A percentile compares a stretch with the other conserved stretches of the same genome.
These are phyloP conservation scores for Scolanthus callimorphus DNA, from an alignment of 92 coral and sea anemone species.

Conservation along the genomic window DNA sequence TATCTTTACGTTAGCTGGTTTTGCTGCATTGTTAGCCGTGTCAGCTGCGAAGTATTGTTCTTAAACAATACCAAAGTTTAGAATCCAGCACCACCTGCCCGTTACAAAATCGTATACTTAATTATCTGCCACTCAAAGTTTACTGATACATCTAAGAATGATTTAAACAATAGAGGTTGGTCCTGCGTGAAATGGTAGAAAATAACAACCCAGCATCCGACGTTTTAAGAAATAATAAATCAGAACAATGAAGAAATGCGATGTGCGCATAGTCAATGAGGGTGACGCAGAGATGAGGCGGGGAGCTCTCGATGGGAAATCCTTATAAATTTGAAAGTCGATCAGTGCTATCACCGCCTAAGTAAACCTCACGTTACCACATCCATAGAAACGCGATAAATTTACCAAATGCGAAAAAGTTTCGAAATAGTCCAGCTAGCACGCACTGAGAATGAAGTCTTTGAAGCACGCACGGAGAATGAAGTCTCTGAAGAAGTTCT, in stretches of 20 bases:
- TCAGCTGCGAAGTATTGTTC: neutral
- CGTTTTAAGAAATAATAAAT: no score
- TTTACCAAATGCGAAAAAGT: no score
- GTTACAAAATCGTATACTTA: constrained; percentile 3
- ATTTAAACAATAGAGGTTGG: constrained; percentile 1
- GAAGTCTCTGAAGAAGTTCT: neutral
- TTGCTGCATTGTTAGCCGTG: neutral
- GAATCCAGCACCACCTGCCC: neutral
- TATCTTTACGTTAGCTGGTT: neutral
- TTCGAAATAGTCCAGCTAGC: no score
- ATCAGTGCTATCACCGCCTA: no score
- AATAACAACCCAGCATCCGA: no score
- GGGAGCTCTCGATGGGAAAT: neutral
- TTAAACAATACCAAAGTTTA: neutral
- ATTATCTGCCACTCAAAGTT: constrained; percentile 1
- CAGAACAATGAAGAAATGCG: neutral
- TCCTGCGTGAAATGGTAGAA: constrained; percentile 1
- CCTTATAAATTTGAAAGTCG: constrained; percentile 1
- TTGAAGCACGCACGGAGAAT: no score
- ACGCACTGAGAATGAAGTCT: no score
- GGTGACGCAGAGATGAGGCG: neutral
- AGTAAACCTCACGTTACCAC: no score
- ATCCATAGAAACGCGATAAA: no score
- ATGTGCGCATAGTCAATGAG: neutral
- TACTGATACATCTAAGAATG: neutral